Evolutionary conservation across 2,113 vertebrate genomes (phyloP).

Genomic region (Eleginops maclovinus): DNA sequence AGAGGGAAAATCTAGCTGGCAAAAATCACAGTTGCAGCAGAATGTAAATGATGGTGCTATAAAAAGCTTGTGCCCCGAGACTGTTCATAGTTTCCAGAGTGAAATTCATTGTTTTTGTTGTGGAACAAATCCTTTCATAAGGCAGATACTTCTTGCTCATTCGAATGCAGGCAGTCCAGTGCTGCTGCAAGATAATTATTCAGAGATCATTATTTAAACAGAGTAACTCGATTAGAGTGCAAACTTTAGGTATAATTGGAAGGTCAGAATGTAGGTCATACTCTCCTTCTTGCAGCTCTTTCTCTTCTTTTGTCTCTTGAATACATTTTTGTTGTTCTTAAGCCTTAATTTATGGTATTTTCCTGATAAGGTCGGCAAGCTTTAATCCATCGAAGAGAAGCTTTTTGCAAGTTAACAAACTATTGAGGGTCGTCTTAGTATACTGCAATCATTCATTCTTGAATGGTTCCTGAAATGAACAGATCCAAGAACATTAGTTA

Average conservation of each 20-base stretch:
- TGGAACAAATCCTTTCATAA: background rate
- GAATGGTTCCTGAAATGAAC: background rate
- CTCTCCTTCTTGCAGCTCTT: conserved; percentile 9
- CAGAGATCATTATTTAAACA: background rate
- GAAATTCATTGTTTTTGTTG: background rate
- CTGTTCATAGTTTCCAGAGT: background rate
- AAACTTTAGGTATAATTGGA: background rate
- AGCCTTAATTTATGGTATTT: background rate
- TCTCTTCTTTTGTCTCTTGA: background rate
- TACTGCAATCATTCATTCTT: background rate
- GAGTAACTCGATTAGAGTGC: background rate
- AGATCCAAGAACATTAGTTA: background rate
- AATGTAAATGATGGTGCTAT: background rate
- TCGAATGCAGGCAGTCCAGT: background rate
- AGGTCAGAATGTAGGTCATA: background rate
- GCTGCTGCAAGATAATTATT: background rate
- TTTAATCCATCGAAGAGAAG: background rate
- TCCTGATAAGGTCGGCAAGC: background rate
- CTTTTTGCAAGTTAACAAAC: background rate
- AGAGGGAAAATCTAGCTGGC: background rate
- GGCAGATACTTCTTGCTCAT: background rate
- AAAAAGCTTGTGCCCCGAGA: background rate
- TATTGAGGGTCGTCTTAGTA: background rate
- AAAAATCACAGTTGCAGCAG: background rate
- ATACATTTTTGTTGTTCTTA: background rate